Base-by-base conservation (phyloP, 1,140 invertebrate species). In the Drosophila rufa region DNA sequence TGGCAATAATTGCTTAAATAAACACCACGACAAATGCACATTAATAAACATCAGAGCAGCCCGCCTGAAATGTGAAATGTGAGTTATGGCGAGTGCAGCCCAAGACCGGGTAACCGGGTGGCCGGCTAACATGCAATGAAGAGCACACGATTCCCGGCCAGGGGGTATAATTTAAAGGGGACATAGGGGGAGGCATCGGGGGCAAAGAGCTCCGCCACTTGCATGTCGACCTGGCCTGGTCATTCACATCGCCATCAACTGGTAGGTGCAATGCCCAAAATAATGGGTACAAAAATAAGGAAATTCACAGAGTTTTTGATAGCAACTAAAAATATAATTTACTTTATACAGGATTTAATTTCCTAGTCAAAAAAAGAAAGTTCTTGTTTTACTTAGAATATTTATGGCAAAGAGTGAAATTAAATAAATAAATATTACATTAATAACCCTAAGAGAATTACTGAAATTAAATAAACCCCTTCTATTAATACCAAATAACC, bases 1-100 rank as follows among this genome's bases (percentile, higher is more conserved):
- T 61, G 58, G 67, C 46, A 75, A 81, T 89, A 84, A 90, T 90
- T 89, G 85, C 84, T 75, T 66, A 75, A 89, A 89, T 89, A 90
- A 89, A 89, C 74, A 89, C 65, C 58, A 83, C 68, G 61, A 80
- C 73, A 67, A 78, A 87, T 78, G 74, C 61, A 71, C 74, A 89
- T 87, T 87, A 87, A 87, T 90, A 89, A 89, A 79, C 80, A 79
- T 73, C 73, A 62, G 51, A 9, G 38, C 12, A 14, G 40, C 42
- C 30, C 30, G 53, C 45, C 46, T 60, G 64, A 59, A 45, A 57
- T 58, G 40, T 60, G 64, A 59, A 45, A 57, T 58, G 40, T 73
- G 73, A 80, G 56, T 69, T 78, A 81, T 68, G 82, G 62, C 77
- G 53, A 73, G 47, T 60, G 56, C 17, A 40, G 36, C 58, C 40